Percentiles rank a stretch among this genome's conserved stretches.
These are phyloP conservation scores for Drosophila bocqueti DNA, from an alignment of 1,140 invertebrate genomes.

Conservation along the genomic window DNA sequence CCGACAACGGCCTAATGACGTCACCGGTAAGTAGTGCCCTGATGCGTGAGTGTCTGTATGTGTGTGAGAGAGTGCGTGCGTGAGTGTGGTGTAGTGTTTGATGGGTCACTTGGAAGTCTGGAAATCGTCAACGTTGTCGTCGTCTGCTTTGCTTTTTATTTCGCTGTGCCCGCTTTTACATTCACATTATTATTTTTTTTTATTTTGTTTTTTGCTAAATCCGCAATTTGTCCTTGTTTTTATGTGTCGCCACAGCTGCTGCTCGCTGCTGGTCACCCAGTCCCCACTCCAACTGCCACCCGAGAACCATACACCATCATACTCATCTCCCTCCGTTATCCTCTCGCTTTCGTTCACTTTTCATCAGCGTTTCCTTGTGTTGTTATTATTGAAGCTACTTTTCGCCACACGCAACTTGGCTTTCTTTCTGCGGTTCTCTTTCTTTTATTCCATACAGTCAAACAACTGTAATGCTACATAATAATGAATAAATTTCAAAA, in stretches of 20 bases:
- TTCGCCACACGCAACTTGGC: slow-evolving; percentile 63
- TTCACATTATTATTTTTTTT: slow-evolving; percentile 53
- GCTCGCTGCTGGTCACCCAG: slow-evolving; percentile 18
- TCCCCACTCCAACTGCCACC: slow-evolving; percentile 15
- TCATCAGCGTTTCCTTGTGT: slow-evolving; percentile 55
- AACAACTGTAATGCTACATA: not conserved
- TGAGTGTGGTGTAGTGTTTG: slow-evolving; percentile 41
- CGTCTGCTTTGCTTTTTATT: slow-evolving; percentile 50
- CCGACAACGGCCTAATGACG: slow-evolving; percentile 67
- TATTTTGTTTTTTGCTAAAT: slow-evolving; percentile 50
- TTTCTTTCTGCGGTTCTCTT: slow-evolving; percentile 35
- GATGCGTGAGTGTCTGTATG: slow-evolving; percentile 5
- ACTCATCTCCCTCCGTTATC: slow-evolving; percentile 16
- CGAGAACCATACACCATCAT: slow-evolving; percentile 3
- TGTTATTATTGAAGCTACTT: slow-evolving; percentile 67
- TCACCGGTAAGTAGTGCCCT: slow-evolving; percentile 39
- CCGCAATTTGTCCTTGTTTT: slow-evolving; percentile 72
- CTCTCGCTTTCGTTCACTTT: slow-evolving; percentile 59
- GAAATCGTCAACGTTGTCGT: slow-evolving; percentile 25
- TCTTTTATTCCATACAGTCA: slow-evolving; percentile 12
- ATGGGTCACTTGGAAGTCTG: slow-evolving; percentile 56
- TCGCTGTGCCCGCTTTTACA: slow-evolving; percentile 54
- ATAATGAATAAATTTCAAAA: not conserved
- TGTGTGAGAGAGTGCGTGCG: slow-evolving; percentile 1
- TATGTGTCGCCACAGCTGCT: slow-evolving; percentile 61